Percentiles rank a stretch among this genome's conserved stretches.
Evolutionary conservation across 2,113 vertebrate species (phyloP).

Genomic region (Gavia stellata): DNA sequence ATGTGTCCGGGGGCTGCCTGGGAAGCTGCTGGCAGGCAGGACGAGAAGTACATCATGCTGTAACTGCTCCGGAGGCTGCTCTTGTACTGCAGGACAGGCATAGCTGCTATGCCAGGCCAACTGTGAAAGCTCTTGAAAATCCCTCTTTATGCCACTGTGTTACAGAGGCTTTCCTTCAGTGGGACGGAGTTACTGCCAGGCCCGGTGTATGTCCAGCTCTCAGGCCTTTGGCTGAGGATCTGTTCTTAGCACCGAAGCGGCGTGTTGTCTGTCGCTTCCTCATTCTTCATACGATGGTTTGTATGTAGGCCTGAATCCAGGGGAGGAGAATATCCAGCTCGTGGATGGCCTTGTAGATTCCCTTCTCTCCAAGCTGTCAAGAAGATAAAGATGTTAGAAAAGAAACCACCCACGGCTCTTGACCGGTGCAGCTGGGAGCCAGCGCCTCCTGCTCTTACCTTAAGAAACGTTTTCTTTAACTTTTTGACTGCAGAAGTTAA

Average conservation of each 20-base stretch:
- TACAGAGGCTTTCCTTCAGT: not conserved
- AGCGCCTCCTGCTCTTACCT: conserved; percentile 52
- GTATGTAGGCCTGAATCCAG: conserved; percentile 69
- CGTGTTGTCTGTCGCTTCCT: not conserved
- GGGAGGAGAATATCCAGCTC: conserved; percentile 73
- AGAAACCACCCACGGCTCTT: not conserved
- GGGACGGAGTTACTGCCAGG: not conserved
- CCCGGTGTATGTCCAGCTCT: rapidly evolving
- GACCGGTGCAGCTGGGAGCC: not conserved
- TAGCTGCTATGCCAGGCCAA: not conserved
- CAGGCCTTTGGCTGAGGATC: not conserved
- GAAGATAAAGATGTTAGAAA: not conserved
- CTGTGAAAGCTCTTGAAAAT: not conserved
- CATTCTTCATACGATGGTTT: not conserved
- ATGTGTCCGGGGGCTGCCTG: rapidly evolving
- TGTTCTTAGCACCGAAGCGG: not conserved
- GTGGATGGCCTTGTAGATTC: conserved; percentile 66
- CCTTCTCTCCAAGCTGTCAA: conserved; percentile 63
- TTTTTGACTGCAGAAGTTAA: conserved; percentile 60
- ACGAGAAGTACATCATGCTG: not conserved
- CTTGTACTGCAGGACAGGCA: rapidly evolving
- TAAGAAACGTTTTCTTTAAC: conserved; percentile 51
- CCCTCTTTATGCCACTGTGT: not conserved
- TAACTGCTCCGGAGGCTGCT: not conserved
- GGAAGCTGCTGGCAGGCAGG: rapidly evolving